Evolutionary conservation across 2,113 vertebrate species (phyloP).

Genomic region (Myiagra hebetior): DNA sequence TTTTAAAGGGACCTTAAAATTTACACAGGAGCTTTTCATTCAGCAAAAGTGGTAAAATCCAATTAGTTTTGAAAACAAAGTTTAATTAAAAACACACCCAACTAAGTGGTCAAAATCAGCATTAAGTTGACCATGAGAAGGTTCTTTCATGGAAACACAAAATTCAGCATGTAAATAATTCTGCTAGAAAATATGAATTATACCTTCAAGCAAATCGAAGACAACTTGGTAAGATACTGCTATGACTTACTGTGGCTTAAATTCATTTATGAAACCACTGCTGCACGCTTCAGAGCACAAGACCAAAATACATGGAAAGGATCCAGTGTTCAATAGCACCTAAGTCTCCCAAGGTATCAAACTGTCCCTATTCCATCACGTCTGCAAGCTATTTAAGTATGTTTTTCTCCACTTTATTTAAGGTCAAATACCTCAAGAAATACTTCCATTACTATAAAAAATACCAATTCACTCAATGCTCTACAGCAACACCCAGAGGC

Average conservation of each 20-base stretch:
- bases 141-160: not conserved
- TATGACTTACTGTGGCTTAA: not conserved
- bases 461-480: not conserved
- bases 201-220: not conserved
- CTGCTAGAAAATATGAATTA: not conserved
- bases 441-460: not conserved
- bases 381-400: not conserved
- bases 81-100: not conserved
- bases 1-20: not conserved
- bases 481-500: constrained; percentile 27
- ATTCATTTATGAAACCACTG: not conserved
- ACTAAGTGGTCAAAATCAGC: not conserved
- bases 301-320: not conserved
- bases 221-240: not conserved
- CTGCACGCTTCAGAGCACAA: not conserved
- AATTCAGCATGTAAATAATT: not conserved
- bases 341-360: not conserved
- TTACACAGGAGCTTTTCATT: not conserved
- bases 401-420: not conserved
- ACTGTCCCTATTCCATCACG: not conserved
- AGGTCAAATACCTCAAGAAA: not conserved
- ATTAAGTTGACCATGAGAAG: not conserved
- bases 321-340: not conserved
- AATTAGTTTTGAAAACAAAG: not conserved
- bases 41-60: not conserved